Conservation (phyloP, 1,140 invertebrate genomes). For the Cydia strobilella region DNA sequence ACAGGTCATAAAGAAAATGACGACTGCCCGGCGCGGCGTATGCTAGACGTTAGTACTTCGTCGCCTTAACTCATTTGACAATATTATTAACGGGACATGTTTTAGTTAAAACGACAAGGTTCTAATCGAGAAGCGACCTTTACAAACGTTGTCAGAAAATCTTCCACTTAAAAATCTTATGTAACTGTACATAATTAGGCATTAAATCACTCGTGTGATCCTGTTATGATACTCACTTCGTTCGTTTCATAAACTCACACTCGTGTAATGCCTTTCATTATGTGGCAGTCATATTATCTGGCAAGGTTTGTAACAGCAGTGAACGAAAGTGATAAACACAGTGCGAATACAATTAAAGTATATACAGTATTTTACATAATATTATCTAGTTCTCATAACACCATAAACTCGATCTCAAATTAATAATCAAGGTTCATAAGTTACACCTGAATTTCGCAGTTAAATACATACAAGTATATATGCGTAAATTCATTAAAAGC, state of each 20-base stretch:
- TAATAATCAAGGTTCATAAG: background rate
- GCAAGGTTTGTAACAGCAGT: background rate
- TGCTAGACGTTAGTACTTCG: background rate
- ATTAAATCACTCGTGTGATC: too few relatives aligned
- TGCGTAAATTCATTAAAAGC: too few relatives aligned
- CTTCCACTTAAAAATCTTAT: too few relatives aligned
- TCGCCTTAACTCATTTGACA: background rate
- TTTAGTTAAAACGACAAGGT: background rate
- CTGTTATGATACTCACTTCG: too few relatives aligned
- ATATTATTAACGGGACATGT: background rate
- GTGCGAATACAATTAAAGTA: background rate
- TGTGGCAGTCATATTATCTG: background rate
- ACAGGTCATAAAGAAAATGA: conserved; percentile 2
- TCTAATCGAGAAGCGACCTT: background rate
- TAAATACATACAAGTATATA: too few relatives aligned
- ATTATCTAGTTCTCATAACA: background rate
- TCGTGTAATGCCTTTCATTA: too few relatives aligned
- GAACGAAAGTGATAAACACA: conserved; percentile 2
- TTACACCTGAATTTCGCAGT: too few relatives aligned
- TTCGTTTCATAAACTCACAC: too few relatives aligned
- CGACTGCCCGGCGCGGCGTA: conserved; percentile 4
- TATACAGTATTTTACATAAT: background rate
- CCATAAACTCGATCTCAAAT: background rate
- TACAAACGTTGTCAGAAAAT: background rate
- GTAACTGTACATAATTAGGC: too few relatives aligned